These are phyloP conservation scores for Hippocampus mohnikei DNA, from an alignment of 2,113 vertebrate genomes.

Conservation along the genomic window DNA sequence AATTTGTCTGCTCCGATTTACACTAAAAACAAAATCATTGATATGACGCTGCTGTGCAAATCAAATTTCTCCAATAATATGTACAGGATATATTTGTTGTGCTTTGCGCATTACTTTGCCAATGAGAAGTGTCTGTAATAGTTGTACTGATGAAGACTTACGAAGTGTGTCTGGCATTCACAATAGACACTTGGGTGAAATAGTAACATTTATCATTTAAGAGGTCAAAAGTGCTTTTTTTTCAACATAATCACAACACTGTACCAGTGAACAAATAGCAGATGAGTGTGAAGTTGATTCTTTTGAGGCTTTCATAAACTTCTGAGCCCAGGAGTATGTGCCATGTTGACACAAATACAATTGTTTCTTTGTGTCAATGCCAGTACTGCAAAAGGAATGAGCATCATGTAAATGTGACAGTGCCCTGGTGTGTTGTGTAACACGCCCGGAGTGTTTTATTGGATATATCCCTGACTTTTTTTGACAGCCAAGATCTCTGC, in stretches of 20 bases:
- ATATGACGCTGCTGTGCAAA: slow-evolving; percentile 42
- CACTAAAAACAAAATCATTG: slow-evolving; percentile 26
- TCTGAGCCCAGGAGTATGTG: slow-evolving; percentile 12
- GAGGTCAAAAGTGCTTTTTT: too few species aligned
- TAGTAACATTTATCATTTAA: not conserved
- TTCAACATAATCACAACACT: slow-evolving; percentile 5
- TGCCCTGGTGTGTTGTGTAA: slow-evolving; percentile 57
- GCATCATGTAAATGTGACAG: slow-evolving; percentile 52
- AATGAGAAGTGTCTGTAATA: slow-evolving; percentile 26
- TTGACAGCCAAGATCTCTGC: slow-evolving; percentile 24
- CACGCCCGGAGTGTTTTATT: slow-evolving; percentile 38
- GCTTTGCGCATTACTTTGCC: slow-evolving; percentile 28
- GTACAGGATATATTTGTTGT: slow-evolving; percentile 31
- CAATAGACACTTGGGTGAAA: too few species aligned
- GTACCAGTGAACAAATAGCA: not conserved
- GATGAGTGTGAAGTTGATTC: slow-evolving; percentile 17
- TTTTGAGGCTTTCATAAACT: slow-evolving; percentile 31
- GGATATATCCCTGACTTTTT: not conserved
- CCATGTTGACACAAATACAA: slow-evolving; percentile 25
- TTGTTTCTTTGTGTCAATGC: slow-evolving; percentile 39
- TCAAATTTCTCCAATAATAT: slow-evolving; percentile 51
- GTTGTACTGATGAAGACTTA: too few species aligned
- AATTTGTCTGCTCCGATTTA: slow-evolving; percentile 35
- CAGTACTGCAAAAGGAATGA: slow-evolving; percentile 44
- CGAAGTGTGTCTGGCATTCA: too few species aligned